Base-by-base conservation (phyloP, 2,888 invertebrate genomes). In the Clistopyga incitator region DNA sequence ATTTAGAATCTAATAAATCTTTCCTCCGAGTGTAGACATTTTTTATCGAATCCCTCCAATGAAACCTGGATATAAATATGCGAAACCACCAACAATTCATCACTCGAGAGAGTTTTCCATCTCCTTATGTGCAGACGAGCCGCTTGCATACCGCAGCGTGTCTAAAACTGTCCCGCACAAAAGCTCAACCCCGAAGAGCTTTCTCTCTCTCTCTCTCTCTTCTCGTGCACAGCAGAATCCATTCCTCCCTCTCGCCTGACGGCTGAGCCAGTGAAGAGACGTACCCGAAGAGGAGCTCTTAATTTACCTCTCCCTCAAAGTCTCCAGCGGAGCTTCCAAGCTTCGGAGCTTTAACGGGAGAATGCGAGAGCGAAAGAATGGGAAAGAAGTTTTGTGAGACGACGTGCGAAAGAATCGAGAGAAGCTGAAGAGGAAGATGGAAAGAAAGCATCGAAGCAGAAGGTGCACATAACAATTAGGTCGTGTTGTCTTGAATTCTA, bases 401-500 rank as follows among this genome's bases (percentile, higher is more conserved):
- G 76, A 78, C 82, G 75, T 72, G 79, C 80, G 72, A 72, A 77
- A 78, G 59, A 74, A 82, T 74, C 80, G 82, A 72, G 71, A 64
- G 64, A 71, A 71, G 29, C 47, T 3, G 3, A 75, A 72, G 68
- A 76, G 59, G 80, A 83, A 81, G 56, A 78, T 75, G 82, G 75
- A 79, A 84, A 72, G 82, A 82, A 65, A 71, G 71, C 75, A 74
- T 67, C 76, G 70, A 78, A 77, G 68, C 61, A 54, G 59, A 76
- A 84, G 88, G 89, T 87, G 90, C 91, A 90, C 91, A 90, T 92
- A 92, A 92, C 92, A 92, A 92, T 92, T 92, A 92, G 92, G 92
- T 92, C 92, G 92, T 89, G 92, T 91, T 91, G 92, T 91, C 92
- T 91, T 92, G 92, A 92, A 92, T 92, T 92, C 92, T 92, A 92